Evolutionary conservation across 1,140 invertebrate species (phyloP).

Genomic region (Drosophila kikkawai): DNA sequence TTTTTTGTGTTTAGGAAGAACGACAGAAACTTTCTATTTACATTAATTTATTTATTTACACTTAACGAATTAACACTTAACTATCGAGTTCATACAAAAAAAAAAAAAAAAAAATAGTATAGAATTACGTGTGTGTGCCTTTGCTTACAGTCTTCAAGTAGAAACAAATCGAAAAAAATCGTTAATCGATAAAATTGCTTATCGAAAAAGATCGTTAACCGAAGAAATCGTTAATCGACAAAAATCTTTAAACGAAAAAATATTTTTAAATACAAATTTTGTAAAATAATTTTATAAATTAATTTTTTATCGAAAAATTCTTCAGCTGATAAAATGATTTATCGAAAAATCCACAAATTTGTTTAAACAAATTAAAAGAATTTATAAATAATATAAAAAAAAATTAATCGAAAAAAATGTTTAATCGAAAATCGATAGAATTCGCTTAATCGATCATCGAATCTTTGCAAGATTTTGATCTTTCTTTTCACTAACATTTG

Average conservation of each 20-base stretch:
- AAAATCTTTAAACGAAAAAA: neutral
- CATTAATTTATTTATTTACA: conserved; percentile 68
- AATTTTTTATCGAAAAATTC: neutral
- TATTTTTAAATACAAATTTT: neutral
- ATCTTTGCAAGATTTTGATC: conserved; percentile 68
- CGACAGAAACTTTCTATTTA: conserved; percentile 60
- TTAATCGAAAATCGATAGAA: conserved; percentile 50
- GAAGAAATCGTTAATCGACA: neutral
- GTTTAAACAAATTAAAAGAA: neutral
- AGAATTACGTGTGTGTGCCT: conserved; percentile 58
- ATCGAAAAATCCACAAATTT: neutral
- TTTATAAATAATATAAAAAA: no score
- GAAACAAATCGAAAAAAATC: conserved; percentile 65
- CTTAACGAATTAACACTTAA: conserved; percentile 54
- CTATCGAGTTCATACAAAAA: conserved; percentile 43
- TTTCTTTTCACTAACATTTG: conserved; percentile 39
- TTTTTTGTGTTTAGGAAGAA: conserved; percentile 37
- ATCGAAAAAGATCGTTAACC: neutral
- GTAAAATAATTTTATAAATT: no score
- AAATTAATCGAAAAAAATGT: conserved; percentile 5
- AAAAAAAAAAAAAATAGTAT: conserved; percentile 33
- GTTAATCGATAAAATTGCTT: neutral
- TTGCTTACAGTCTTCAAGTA: conserved; percentile 80
- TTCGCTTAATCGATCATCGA: conserved; percentile 17
- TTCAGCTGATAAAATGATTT: neutral